Conservation (phyloP, 1,140 invertebrate genomes). For the Chironomus striatipennis region DNA sequence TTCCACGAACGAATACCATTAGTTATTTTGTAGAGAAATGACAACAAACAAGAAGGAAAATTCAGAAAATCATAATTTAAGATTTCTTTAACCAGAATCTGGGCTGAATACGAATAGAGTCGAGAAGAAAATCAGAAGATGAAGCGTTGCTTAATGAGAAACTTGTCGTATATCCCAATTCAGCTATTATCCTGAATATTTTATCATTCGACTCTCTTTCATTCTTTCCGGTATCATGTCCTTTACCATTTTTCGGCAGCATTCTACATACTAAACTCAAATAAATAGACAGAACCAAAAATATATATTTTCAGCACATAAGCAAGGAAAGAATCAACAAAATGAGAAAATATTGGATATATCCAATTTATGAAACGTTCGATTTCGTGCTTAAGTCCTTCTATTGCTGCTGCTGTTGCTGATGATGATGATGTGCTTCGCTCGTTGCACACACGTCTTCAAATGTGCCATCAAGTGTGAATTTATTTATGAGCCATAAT, state of each 20-base stretch:
- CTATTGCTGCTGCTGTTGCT: neutral
- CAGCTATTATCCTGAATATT: constrained; percentile 3
- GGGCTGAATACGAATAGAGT: neutral
- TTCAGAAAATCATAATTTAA: neutral
- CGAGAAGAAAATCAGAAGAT: neutral
- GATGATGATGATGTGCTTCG: neutral
- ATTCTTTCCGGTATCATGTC: neutral
- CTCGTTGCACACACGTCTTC: neutral
- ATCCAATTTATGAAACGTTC: constrained; percentile 15
- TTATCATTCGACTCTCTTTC: neutral
- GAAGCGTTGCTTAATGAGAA: neutral
- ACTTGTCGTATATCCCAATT: neutral
- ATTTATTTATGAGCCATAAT: constrained; percentile 21
- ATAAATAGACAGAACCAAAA: neutral
- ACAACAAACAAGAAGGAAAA: neutral
- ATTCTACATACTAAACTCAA: neutral
- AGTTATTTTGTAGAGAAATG: neutral
- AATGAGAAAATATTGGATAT: constrained; percentile 13
- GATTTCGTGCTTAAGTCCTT: neutral
- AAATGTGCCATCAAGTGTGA: neutral
- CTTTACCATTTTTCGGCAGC: neutral
- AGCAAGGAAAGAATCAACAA: neutral
- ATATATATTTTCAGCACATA: neutral
- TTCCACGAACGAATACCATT: neutral
- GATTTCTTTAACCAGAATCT: neutral